Evolutionary conservation across 2,113 vertebrate species (phyloP).

Genomic region (Machaerirhynchus nigripectus): DNA sequence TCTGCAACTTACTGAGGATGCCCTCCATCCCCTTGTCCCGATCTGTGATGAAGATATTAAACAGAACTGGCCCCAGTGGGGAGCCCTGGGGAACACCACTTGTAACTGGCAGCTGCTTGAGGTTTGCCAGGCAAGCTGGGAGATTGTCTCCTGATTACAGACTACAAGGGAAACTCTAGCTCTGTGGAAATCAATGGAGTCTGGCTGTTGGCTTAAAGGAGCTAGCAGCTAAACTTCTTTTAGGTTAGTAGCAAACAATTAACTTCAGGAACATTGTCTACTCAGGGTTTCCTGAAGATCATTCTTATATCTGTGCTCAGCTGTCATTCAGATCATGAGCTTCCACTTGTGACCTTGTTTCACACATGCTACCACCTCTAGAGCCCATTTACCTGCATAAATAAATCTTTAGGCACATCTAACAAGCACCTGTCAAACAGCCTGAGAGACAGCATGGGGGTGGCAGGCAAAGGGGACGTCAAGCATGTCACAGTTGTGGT

Average conservation of each 20-base stretch:
- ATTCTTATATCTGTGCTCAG: background rate
- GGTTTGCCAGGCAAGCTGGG: background rate
- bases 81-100: background rate
- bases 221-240: background rate
- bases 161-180: background rate
- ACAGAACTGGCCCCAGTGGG: background rate
- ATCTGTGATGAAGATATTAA: background rate
- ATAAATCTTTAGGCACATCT: background rate
- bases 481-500: background rate
- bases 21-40: background rate
- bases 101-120: background rate
- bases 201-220: background rate
- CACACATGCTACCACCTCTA: background rate
- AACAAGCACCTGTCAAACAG: background rate
- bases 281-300: background rate
- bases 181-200: background rate
- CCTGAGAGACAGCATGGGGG: background rate
- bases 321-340: background rate
- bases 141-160: background rate
- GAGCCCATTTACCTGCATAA: background rate
- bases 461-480: background rate
- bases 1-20: background rate
- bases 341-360: background rate
- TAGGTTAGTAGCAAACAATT: background rate
- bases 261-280: background rate